Percentiles rank a stretch among this genome's conserved stretches.
phyloP scores from a whole-genome alignment of 2,113 vertebrate species.

The Tetraodon nigroviridis region DNA sequence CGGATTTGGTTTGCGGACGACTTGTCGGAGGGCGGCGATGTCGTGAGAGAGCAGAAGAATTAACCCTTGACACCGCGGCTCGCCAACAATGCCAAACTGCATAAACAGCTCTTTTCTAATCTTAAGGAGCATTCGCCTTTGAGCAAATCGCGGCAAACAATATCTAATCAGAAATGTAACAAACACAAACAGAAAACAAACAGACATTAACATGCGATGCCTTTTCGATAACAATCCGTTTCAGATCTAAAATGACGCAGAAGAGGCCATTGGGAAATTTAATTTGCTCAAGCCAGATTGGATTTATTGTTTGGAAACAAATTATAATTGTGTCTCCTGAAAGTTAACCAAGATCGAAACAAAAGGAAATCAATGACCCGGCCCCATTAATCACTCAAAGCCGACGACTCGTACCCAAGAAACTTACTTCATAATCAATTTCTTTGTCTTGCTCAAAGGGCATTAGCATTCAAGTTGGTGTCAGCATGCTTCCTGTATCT shows the following conservation, averaged over 20 bases:
- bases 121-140: conserved; percentile 50
- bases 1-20: no score
- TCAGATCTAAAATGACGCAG: conserved; percentile 70
- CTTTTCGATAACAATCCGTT: conserved; percentile 62
- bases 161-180: conserved; percentile 66
- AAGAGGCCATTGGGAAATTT: conserved; percentile 74
- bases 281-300: conserved; percentile 75
- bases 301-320: conserved; percentile 80
- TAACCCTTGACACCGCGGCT: conserved; percentile 43
- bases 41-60: conserved; percentile 26
- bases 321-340: conserved; percentile 79
- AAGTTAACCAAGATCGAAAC: conserved; percentile 80
- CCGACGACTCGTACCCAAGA: conserved; percentile 73
- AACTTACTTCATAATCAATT: conserved; percentile 83
- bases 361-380: conserved; percentile 81
- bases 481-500: conserved; percentile 72
- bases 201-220: conserved; percentile 51
- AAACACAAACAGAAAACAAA: conserved; percentile 50
- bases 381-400: conserved; percentile 77
- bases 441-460: conserved; percentile 80
- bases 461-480: conserved; percentile 77
- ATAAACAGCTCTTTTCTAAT: conserved; percentile 45
- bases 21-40: background rate
- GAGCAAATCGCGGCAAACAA: conserved; percentile 51
- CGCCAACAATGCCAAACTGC: conserved; percentile 19